A percentile compares a stretch with the other conserved stretches of the same genome.
These are phyloP conservation scores for Salvator merianae DNA, from an alignment of 2,113 vertebrate genomes.

Conservation along the genomic window DNA sequence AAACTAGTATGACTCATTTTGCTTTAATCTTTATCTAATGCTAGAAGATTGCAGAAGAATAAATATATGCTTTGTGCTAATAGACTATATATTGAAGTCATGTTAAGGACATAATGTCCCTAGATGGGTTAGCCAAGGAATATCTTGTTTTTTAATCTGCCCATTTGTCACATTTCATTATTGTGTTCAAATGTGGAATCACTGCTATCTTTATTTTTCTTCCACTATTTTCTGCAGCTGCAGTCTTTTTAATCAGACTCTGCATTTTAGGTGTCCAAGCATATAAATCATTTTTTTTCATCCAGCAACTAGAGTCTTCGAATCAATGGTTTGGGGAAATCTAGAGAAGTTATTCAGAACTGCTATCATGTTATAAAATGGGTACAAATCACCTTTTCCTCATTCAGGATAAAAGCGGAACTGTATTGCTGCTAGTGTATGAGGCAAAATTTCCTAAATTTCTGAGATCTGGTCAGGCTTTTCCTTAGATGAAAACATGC, in stretches of 20 bases:
- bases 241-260: background rate
- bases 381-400: no score
- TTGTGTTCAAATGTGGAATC: background rate
- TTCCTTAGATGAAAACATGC: no score
- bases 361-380: no score
- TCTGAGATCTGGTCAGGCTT: no score
- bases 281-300: background rate
- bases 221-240: background rate
- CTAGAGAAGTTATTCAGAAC: background rate
- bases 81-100: background rate
- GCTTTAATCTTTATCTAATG: background rate
- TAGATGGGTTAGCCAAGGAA: no score
- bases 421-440: no score
- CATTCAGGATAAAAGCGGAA: no score
- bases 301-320: background rate
- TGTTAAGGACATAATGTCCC: background rate
- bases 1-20: slow-evolving; percentile 33
- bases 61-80: background rate
- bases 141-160: background rate
- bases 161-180: background rate
- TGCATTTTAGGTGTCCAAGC: background rate
- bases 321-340: background rate
- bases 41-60: background rate
- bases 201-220: background rate
- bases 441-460: no score